Evolutionary conservation across 2,113 vertebrate genomes (phyloP), one percentile per base, ranked within the genome.

Genomic region (Gavialis gangeticus): DNA sequence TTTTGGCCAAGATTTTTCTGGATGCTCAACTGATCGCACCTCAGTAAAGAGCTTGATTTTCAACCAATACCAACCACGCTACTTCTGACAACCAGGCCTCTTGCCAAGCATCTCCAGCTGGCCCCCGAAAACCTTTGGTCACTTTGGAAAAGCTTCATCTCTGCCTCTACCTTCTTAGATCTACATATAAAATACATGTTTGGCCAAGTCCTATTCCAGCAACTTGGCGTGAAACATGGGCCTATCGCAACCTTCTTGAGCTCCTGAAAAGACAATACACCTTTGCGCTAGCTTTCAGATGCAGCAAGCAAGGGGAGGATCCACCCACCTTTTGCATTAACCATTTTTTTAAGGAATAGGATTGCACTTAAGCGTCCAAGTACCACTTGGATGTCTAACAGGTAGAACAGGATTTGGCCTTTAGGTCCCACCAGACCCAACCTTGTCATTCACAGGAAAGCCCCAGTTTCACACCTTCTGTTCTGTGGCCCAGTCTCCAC

Each of bases 381-480:
- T 46, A 46, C 46, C 46, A 46, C 46, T 46, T 46, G 46, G 46
- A 46, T 46, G 46, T 9, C 46, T 46, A 46, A 46, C 46, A 46
- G 46, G 46, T 46, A 46, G 46, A 46, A 46, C 46, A 46, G 46
- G 46, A 46, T 46, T 46, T 46, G 46, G 46, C 46, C 46, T 10
- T 69, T 69, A 5, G 27, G 93, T 95, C 76, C 73, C 87, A 85
- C 54, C 85, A 64, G 85, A 28, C 71, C 87, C 79, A 71, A 59
- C 79, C 84, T 75, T 78, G 79, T 71, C 2, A 2, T 28, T 79
- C 54, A 2, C 0, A 0, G 22, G 56, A 57, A 0, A 1, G 54
- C 56, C 1, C 0, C 1, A 1, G 1, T 85, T 85, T 85, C 77
- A 67, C 56, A 94, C 14, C 1, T 83, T 15, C 46, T 2, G 1